A percentile compares a stretch with the other conserved stretches of the same genome.
phyloP scores from a whole-genome alignment of 92 coral and sea anemone genomes.

The Chrysogorgia sp. region DNA sequence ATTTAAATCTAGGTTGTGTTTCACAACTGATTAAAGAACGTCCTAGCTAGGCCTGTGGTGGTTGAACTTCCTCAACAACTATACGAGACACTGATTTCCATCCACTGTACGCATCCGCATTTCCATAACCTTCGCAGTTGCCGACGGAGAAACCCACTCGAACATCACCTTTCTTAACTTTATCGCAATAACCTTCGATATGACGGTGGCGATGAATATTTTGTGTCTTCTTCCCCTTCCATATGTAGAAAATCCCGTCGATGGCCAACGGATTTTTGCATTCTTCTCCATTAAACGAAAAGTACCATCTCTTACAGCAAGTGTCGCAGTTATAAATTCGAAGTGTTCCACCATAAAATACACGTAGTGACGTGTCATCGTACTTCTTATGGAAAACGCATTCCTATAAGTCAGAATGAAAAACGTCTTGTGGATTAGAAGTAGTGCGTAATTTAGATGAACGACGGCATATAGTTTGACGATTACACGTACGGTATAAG shows the following conservation, averaged over 20 bases:
- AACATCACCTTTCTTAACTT: constrained; percentile 7
- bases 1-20: too few relatives aligned
- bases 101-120: constrained; percentile 18
- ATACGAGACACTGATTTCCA: constrained; percentile 33
- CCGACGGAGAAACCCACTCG: constrained; percentile 32
- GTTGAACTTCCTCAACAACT: constrained; percentile 38
- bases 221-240: neutral
- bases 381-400: constrained; percentile 17
- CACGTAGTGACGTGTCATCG: constrained; percentile 25
- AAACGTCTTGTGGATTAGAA: neutral
- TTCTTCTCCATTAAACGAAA: constrained; percentile 31
- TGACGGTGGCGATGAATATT: constrained; percentile 39
- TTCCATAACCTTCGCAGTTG: neutral
- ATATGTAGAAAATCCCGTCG: constrained; percentile 18
- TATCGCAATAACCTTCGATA: constrained; percentile 25
- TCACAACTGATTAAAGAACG: too few relatives aligned
- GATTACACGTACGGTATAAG: neutral
- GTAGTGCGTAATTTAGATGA: neutral
- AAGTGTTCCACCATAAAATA: constrained; percentile 29
- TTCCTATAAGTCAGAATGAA: neutral
- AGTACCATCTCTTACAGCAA: constrained; percentile 34
- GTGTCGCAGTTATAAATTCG: constrained; percentile 6
- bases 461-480: neutral
- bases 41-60: constrained; percentile 37
- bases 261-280: constrained; percentile 28